Conservation (phyloP, 2,113 vertebrate genomes). For the Sinocyclocheilus anophthalmus region DNA sequence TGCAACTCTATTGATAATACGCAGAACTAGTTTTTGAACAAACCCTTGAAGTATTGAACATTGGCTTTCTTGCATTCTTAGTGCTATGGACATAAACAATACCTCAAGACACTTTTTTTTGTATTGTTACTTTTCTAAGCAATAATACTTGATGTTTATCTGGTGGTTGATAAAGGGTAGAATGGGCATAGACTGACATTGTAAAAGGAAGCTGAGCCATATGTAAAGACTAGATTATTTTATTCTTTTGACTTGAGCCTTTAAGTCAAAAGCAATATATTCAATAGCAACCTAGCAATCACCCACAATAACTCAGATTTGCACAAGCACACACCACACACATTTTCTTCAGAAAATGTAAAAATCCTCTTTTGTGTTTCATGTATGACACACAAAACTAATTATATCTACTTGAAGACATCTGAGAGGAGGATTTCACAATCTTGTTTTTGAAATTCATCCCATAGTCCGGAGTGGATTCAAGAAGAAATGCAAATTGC, state of each 20-base stretch:
- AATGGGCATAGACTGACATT: too few relatives aligned
- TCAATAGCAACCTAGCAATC: background rate
- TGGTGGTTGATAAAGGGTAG: too few relatives aligned
- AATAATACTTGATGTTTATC: too few relatives aligned
- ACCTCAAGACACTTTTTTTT: too few relatives aligned
- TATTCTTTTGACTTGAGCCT: background rate
- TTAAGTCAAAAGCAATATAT: background rate
- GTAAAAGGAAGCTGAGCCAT: background rate
- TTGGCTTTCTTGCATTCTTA: too few relatives aligned
- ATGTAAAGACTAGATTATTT: background rate
- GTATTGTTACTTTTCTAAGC: too few relatives aligned
- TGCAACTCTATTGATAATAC: too few relatives aligned
- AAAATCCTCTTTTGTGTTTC: background rate
- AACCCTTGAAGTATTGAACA: too few relatives aligned
- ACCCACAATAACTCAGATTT: background rate
- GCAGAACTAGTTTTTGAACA: too few relatives aligned
- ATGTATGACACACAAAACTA: background rate
- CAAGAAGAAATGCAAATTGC: background rate
- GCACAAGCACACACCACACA: background rate
- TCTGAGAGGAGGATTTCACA: background rate
- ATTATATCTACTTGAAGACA: background rate
- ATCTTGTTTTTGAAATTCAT: background rate
- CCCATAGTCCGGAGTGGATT: background rate
- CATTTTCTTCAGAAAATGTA: background rate
- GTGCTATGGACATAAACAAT: too few relatives aligned